A percentile compares a stretch with the other conserved stretches of the same genome.
Evolutionary conservation across 2,113 vertebrate species (phyloP).

Genomic region (Vanacampus margaritifer): DNA sequence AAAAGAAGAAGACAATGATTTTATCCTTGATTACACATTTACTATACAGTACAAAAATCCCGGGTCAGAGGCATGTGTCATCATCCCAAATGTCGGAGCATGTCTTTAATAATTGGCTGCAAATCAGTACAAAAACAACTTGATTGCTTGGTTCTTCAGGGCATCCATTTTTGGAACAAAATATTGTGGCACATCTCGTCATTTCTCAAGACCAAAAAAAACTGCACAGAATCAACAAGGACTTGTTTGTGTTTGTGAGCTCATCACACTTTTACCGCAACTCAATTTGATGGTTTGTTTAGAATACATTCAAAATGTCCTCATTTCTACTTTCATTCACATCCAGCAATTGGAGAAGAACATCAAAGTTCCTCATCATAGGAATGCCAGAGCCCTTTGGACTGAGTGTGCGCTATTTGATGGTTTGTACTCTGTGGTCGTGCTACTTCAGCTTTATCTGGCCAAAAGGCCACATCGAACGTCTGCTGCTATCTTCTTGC

Average conservation of each 20-base stretch:
- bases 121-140: conserved; percentile 1
- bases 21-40: background rate
- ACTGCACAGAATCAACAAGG: background rate
- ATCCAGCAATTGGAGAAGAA: conserved; percentile 36
- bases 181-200: background rate
- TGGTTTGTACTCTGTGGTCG: conserved; percentile 64
- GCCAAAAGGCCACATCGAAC: conserved; percentile 54
- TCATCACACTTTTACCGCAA: background rate
- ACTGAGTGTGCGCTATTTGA: conserved; percentile 26
- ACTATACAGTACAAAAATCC: background rate
- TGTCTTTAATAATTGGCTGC: background rate
- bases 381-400: conserved; percentile 40
- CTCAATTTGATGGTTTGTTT: conserved; percentile 55
- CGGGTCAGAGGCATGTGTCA: background rate
- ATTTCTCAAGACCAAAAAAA: background rate
- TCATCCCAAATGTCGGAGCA: background rate
- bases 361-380: conserved; percentile 49
- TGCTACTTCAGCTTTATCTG: conserved; percentile 56
- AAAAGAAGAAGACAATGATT: background rate
- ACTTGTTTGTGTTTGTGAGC: too few species aligned
- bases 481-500: conserved; percentile 28
- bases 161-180: conserved; percentile 2
- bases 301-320: conserved; percentile 24
- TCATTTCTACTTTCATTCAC: background rate
- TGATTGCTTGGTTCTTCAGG: background rate